phyloP scores from a whole-genome alignment of 2,113 vertebrate species.

The Poecilia latipinna region DNA sequence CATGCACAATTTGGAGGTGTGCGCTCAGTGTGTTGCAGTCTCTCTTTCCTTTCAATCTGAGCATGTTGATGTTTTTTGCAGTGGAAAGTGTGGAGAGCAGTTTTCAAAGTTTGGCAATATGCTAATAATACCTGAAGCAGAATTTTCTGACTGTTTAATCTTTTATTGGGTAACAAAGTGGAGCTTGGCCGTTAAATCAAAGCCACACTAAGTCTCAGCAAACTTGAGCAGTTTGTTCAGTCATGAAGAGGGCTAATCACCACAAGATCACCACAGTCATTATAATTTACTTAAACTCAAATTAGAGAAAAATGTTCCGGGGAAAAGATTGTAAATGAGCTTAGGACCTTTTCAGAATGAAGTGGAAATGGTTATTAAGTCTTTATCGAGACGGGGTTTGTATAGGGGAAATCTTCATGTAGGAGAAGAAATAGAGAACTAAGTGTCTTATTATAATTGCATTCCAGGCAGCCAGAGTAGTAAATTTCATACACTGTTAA shows the following conservation, averaged over 20 bases:
- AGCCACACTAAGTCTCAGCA: background rate
- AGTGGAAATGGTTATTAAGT: constrained; percentile 24
- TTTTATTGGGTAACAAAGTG: too few relatives aligned
- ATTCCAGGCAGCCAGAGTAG: constrained; percentile 26
- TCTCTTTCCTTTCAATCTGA: background rate
- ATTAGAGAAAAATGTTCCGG: background rate
- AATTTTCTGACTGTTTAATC: too few relatives aligned
- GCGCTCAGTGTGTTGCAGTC: background rate
- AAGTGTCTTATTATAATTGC: constrained; percentile 43
- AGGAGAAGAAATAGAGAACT: constrained; percentile 24
- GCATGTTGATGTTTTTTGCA: background rate
- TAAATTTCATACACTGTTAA: constrained; percentile 22
- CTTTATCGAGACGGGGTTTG: constrained; percentile 20
- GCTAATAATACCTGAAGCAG: too few relatives aligned
- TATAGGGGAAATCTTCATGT: constrained; percentile 26
- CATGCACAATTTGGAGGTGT: too few relatives aligned
- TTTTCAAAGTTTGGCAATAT: too few relatives aligned
- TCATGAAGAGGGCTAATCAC: constrained; percentile 49
- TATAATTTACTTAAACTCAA: constrained; percentile 21
- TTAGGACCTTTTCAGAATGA: constrained; percentile 15
- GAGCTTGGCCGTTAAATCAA: too few relatives aligned
- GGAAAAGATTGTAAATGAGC: constrained; percentile 25
- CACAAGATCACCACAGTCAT: constrained; percentile 2
- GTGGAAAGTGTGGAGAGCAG: too few relatives aligned
- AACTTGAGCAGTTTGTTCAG: constrained; percentile 26